Base-by-base conservation (phyloP, 2,797 vertebrate genomes). In the Takifugu ocellatus region DNA sequence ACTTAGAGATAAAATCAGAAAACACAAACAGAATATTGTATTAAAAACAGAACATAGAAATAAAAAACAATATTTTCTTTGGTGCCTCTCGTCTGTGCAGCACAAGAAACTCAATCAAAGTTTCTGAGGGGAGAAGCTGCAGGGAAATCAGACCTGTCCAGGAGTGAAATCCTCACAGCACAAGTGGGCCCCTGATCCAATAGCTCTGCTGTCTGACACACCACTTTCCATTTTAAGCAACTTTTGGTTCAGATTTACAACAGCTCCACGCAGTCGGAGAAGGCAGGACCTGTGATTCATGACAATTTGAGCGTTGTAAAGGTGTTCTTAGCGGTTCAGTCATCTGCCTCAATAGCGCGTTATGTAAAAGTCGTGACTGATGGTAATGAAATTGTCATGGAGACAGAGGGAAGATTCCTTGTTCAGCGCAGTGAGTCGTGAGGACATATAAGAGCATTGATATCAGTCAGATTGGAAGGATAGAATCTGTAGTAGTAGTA, bases 331-430 rank as follows among this genome's bases (percentile, higher is more conserved):
- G 39, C 46, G 66, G 45, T 51, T 17, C 39, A 62, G 49, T 57
- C 65, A 59, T 51, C 21, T 52, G 54, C 72, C 60, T 78, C 59
- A 67, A 63, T 72, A 2, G 36, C 29, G 36, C 16, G n/a, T 77
- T 72, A 62, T 63, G 59, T 61, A 59, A 70, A 76, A 78, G 74
- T 77, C 56, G 58, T 73, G 73, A 82, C 68, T 61, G 70, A 68
- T 59, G 43, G 54, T 70, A 66, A 71, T 79, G 60, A 63, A 70
- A 78, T 56, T 62, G 70, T 70, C 65, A 80, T 67, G 71, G 56
- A 72, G 71, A 83, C 61, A 24, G 60, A 68, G 17, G 46, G 49
- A 49, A 36, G 33, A 53, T 61, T 64, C 5, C 50, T 24, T 49
- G 53, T 26, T 25, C 11, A 17, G 54, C 17, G 17, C 14, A 54